Conservation (phyloP, 2,888 invertebrate genomes). For the Drosophila kuntzei region DNA sequence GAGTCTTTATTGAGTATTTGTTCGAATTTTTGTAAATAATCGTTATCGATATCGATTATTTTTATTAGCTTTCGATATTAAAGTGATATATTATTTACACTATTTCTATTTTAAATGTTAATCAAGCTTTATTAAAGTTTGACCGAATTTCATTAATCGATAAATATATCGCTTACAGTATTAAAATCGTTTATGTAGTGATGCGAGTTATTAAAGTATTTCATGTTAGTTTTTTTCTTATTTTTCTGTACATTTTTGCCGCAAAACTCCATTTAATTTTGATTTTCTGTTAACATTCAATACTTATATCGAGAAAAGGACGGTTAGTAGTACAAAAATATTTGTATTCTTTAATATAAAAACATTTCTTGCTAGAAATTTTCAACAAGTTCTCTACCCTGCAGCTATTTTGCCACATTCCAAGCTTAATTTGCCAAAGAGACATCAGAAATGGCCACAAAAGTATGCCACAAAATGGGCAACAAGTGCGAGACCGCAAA, state of each 20-base stretch:
- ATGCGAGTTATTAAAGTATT: too few species aligned
- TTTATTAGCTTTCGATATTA: too few species aligned
- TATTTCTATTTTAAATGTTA: too few species aligned
- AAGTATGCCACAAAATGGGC: conserved; percentile 56
- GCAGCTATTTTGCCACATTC: background rate
- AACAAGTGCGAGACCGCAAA: conserved; percentile 57
- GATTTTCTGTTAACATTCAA: background rate
- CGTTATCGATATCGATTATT: too few species aligned
- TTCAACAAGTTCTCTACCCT: background rate
- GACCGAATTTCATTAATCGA: background rate
- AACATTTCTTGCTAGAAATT: background rate
- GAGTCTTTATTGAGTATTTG: too few species aligned
- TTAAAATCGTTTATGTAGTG: too few species aligned
- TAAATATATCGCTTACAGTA: background rate
- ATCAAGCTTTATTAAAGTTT: too few species aligned
- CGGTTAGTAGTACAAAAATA: background rate
- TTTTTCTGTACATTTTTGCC: too few species aligned
- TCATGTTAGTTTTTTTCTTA: too few species aligned
- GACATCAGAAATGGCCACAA: conserved; percentile 16
- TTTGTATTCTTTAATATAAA: background rate
- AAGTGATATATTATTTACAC: too few species aligned
- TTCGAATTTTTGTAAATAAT: too few species aligned
- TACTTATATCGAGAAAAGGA: background rate
- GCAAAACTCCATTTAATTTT: too few species aligned
- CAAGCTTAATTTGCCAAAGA: conserved; percentile 3